Evolutionary conservation across 30 jellyfish, hydroid and myxozoan genomes (phyloP).

Genomic region (Cassiopea andromeda): DNA sequence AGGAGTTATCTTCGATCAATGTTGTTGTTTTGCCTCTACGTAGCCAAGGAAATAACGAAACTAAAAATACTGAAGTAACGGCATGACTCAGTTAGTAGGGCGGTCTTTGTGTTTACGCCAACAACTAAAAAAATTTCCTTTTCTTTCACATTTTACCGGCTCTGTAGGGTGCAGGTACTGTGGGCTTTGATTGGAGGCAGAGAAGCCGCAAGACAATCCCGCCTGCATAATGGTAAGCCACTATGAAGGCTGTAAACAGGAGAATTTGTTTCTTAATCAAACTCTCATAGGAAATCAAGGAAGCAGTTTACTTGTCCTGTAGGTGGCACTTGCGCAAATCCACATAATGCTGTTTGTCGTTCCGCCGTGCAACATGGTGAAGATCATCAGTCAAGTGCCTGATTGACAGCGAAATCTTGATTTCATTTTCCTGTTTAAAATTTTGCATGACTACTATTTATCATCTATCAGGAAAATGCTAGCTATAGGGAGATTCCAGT

Average conservation of each 20-base stretch:
- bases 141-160: neutral
- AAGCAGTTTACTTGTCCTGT: neutral
- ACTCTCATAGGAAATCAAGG: neutral
- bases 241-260: neutral
- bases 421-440: too few relatives aligned
- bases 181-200: neutral
- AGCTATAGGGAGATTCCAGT: too few relatives aligned
- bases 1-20: neutral
- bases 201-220: constrained; percentile 31
- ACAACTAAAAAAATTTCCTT: constrained; percentile 18
- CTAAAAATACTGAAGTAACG: neutral
- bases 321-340: neutral
- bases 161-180: constrained; percentile 20
- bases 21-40: constrained; percentile 44
- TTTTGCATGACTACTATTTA: too few relatives aligned
- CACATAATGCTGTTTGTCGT: neutral
- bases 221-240: constrained; percentile 31
- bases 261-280: constrained; percentile 32
- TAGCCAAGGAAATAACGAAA: constrained; percentile 34
- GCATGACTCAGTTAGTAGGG: constrained; percentile 14
- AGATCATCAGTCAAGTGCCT: too few relatives aligned
- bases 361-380: too few relatives aligned
- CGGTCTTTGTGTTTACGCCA: constrained; percentile 11
- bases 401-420: too few relatives aligned
- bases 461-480: too few relatives aligned